A percentile compares a stretch with the other conserved stretches of the same genome.
phyloP scores from a whole-genome alignment of 2,113 vertebrate species.

The Paralichthys olivaceus region DNA sequence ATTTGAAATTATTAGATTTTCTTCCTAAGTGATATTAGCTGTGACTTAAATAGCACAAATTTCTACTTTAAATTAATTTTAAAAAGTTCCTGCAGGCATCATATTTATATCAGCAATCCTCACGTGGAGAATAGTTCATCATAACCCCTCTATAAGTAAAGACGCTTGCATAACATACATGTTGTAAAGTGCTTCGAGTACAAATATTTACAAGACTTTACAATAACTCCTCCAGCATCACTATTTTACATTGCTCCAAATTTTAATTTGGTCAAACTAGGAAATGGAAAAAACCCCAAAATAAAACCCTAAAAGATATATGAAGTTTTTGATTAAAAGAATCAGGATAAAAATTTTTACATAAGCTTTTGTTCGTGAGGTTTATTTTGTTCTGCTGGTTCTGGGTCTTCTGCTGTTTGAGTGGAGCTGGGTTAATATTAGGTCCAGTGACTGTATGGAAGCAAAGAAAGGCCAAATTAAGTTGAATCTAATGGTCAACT shows the following conservation, averaged over 20 bases:
- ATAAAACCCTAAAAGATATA: not conserved
- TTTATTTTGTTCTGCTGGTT: too few relatives aligned
- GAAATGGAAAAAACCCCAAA: not conserved
- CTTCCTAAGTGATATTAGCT: not conserved
- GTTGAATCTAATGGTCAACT: too few relatives aligned
- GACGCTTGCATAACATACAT: slow-evolving; percentile 56
- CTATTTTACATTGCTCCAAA: slow-evolving; percentile 12
- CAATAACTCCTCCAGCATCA: slow-evolving; percentile 13
- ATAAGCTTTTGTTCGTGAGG: too few relatives aligned
- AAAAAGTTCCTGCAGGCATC: not conserved
- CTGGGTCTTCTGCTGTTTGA: too few relatives aligned
- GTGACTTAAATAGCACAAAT: not conserved
- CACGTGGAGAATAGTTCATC: not conserved
- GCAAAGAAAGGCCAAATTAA: not conserved
- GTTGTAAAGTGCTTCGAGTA: slow-evolving; percentile 79
- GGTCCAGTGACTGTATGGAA: not conserved
- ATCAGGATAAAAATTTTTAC: too few relatives aligned
- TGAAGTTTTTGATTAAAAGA: too few relatives aligned
- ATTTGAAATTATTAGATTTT: not conserved
- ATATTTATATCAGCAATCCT: slow-evolving; percentile 2
- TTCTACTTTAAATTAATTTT: not conserved
- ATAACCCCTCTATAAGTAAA: not conserved
- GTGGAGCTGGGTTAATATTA: too few relatives aligned
- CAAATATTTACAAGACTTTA: slow-evolving; percentile 54
- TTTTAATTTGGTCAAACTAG: too few relatives aligned